Conservation (phyloP, 2,113 vertebrate species). For the Scomber scombrus region DNA sequence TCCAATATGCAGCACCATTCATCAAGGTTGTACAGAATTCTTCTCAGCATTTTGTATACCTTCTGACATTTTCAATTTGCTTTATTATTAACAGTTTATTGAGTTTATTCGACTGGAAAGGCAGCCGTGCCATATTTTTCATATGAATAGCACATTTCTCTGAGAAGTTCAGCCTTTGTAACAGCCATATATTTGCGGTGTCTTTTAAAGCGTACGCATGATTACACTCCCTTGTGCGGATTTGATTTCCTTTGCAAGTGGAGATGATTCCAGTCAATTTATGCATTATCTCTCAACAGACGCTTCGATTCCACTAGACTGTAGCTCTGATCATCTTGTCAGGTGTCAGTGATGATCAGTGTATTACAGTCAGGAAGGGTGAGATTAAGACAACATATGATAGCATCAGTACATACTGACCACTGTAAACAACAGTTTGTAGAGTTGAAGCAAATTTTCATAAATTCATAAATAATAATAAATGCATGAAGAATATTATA, state of each 20-base stretch:
- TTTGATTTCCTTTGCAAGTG: slow-evolving; percentile 23
- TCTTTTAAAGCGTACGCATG: slow-evolving; percentile 30
- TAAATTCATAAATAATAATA: background rate
- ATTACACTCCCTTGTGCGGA: slow-evolving; percentile 9
- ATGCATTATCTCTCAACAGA: slow-evolving; percentile 33
- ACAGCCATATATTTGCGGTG: slow-evolving; percentile 44
- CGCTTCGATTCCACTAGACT: slow-evolving; percentile 12
- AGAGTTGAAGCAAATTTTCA: background rate
- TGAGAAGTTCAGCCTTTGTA: slow-evolving; percentile 37
- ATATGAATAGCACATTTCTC: slow-evolving; percentile 52
- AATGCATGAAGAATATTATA: too few relatives aligned
- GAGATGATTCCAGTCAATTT: slow-evolving; percentile 46
- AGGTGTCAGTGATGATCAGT: background rate
- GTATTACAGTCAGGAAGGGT: background rate
- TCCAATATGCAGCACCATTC: slow-evolving; percentile 59
- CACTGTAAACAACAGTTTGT: background rate
- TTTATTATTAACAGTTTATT: slow-evolving; percentile 73
- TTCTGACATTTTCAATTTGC: slow-evolving; percentile 79
- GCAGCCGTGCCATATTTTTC: slow-evolving; percentile 52
- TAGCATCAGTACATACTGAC: slow-evolving; percentile 5
- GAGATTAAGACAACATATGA: background rate
- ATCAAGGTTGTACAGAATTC: slow-evolving; percentile 47
- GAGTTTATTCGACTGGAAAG: slow-evolving; percentile 72
- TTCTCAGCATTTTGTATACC: slow-evolving; percentile 67
- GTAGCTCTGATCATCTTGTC: slow-evolving; percentile 16